Conservation (phyloP, 35 echinoderm and acorn worm species). For the Apostichopus parvimensis region DNA sequence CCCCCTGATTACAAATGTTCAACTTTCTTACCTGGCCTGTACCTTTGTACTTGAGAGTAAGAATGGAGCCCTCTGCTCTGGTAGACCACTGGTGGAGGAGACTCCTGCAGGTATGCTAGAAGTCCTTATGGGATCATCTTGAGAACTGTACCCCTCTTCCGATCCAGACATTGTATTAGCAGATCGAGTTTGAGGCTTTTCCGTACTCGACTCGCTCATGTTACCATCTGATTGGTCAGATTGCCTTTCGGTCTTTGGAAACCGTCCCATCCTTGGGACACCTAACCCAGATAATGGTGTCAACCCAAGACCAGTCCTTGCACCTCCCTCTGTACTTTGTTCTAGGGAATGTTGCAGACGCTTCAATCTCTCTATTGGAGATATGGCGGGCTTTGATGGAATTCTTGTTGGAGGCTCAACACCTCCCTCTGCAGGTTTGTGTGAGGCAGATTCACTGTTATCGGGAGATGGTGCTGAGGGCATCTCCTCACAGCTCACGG, state of each 20-base stretch:
- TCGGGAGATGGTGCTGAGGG: no score
- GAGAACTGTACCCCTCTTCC: conserved; percentile 29
- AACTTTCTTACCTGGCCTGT: conserved; percentile 21
- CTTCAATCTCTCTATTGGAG: conserved; percentile 19
- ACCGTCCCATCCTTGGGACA: neutral
- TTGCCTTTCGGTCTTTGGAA: neutral
- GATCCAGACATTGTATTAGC: neutral
- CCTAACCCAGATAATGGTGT: conserved; percentile 1
- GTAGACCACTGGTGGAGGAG: no score
- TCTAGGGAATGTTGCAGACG: neutral
- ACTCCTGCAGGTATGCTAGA: neutral
- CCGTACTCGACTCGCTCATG: neutral
- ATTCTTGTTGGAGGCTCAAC: neutral
- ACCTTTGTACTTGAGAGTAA: conserved; percentile 38
- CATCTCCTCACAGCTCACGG: no score
- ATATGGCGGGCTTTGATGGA: neutral
- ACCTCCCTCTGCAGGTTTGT: neutral
- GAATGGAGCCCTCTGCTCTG: conserved; percentile 3
- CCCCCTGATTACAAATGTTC: no score
- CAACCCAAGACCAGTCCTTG: neutral
- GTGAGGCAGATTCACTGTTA: no score
- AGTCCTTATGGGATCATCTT: neutral
- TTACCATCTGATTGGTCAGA: neutral
- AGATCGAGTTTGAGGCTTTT: neutral
- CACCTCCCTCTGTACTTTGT: neutral